These are phyloP conservation scores for Cylindroiulus punctatus DNA, from an alignment of 2,888 invertebrate genomes.

Conservation along the genomic window DNA sequence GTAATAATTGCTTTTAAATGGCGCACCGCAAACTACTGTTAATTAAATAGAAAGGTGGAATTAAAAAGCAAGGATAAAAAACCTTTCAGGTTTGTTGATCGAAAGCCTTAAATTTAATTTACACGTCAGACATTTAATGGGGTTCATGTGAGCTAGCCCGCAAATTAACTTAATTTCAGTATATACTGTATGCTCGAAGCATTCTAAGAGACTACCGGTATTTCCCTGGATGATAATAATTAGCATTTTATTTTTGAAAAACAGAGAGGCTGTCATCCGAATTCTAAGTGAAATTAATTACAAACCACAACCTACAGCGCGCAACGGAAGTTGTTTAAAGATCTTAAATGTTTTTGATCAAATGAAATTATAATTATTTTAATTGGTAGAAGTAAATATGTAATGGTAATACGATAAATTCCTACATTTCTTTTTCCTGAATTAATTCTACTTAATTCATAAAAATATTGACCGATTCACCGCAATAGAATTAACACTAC, in stretches of 20 bases:
- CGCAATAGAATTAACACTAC: too few relatives aligned
- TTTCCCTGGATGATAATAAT: neutral
- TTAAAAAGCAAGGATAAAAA: neutral
- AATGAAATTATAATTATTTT: too few relatives aligned
- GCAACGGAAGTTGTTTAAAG: neutral
- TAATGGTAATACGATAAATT: too few relatives aligned
- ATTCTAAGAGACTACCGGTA: neutral
- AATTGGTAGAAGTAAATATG: too few relatives aligned
- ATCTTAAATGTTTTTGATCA: too few relatives aligned
- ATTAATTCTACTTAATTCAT: too few relatives aligned
- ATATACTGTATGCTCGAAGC: neutral
- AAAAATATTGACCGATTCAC: too few relatives aligned
- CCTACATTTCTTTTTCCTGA: too few relatives aligned
- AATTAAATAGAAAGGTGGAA: neutral
- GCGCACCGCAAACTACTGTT: neutral
- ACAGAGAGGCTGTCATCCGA: neutral
- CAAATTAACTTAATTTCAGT: neutral
- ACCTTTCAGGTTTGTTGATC: neutral
- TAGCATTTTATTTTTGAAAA: neutral
- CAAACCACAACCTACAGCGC: neutral
- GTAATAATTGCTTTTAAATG: too few relatives aligned
- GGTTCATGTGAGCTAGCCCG: neutral
- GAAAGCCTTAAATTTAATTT: neutral
- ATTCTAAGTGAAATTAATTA: conserved; percentile 3
- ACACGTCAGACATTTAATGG: neutral